Evolutionary conservation across 2,888 invertebrate genomes (phyloP).

Genomic region (Micropterix aruncella): DNA sequence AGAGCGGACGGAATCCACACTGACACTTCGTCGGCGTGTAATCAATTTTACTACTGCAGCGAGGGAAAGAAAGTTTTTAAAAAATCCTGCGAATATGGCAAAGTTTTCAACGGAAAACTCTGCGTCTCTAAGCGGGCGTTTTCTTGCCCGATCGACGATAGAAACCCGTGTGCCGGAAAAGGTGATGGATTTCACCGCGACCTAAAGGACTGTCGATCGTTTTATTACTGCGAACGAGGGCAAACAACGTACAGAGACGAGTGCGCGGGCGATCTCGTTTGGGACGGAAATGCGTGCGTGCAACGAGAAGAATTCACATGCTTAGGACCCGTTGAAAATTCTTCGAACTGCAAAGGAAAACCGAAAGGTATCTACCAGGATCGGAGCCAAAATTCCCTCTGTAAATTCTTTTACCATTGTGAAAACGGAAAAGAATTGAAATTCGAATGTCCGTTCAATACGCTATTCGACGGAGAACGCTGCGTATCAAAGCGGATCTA

Average conservation of each 20-base stretch:
- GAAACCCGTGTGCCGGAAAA: slow-evolving; percentile 31
- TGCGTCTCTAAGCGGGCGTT: slow-evolving; percentile 31
- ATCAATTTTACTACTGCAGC: slow-evolving; percentile 43
- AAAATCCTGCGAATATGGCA: slow-evolving; percentile 37
- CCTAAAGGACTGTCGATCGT: slow-evolving; percentile 32
- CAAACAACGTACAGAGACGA: slow-evolving; percentile 28
- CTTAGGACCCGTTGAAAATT: slow-evolving; percentile 26
- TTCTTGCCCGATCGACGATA: slow-evolving; percentile 30
- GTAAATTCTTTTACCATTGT: slow-evolving; percentile 38
- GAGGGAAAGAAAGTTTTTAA: slow-evolving; percentile 34
- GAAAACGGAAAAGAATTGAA: slow-evolving; percentile 25
- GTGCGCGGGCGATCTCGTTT: slow-evolving; percentile 31
- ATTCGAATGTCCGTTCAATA: slow-evolving; percentile 26
- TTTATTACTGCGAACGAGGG: slow-evolving; percentile 35
- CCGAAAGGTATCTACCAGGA: slow-evolving; percentile 41
- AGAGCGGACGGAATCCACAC: slow-evolving; percentile 41
- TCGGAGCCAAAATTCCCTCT: slow-evolving; percentile 25
- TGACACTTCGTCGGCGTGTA: slow-evolving; percentile 37
- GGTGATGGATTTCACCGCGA: slow-evolving; percentile 31
- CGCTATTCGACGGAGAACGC: slow-evolving; percentile 30
- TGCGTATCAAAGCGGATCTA: slow-evolving; percentile 24
- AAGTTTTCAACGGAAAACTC: slow-evolving; percentile 34
- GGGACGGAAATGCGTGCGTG: slow-evolving; percentile 35
- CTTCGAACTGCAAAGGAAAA: slow-evolving; percentile 28
- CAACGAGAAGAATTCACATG: slow-evolving; percentile 26